Evolutionary conservation across 2,797 vertebrate species (phyloP), one percentile per base, ranked within the genome.

Genomic region (Scolopax bukidnonensis): DNA sequence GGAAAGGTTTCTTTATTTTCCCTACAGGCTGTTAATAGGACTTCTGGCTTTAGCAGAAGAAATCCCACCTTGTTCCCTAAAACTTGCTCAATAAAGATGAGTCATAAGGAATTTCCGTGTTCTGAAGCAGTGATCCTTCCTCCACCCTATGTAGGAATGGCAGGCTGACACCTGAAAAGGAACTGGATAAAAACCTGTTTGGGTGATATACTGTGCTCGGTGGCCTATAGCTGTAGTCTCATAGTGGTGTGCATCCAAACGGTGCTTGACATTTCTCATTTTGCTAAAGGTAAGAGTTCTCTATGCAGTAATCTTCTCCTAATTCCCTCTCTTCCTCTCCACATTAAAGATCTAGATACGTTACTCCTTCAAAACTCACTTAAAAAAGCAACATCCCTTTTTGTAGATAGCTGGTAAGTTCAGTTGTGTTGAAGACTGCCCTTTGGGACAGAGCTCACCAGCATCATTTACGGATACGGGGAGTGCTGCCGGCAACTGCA

Each of bases 11-110:
- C n/a, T 48, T 82, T 30, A 20, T 90, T 83, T 90, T 85, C 50
- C 56, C 54, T 1, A 1, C 43, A 70, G 63, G 74, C 51, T 91
- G 36, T 53, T 92, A 79, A 60, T n/a, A 47, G 33, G 51, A 61
- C 38, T 90, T 84, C 36, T 73, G 87, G 54, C 73, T 93, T 84
- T 68, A 87, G 57, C n/a, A 59, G 61, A 86, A 91, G 17, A 89
- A 92, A 89, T 90, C 63, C 59, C 51, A 84, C 43, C 47, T 61
- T 71, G 13, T 71, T 84, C 59, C 47, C 77, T 88, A 73, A 73
- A 91, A 56, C 32, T 69, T 90, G 36, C 40, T 84, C 53, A 67
- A 9, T 76, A 56, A 88, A 69, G n/a, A 56, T 76, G 61, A 89
- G 36, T 73, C 57, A 36, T 40, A 77, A 83, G 65, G 27, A 64